Evolutionary conservation across 2,797 vertebrate genomes (phyloP).

Genomic region (Phataginus tricuspis): DNA sequence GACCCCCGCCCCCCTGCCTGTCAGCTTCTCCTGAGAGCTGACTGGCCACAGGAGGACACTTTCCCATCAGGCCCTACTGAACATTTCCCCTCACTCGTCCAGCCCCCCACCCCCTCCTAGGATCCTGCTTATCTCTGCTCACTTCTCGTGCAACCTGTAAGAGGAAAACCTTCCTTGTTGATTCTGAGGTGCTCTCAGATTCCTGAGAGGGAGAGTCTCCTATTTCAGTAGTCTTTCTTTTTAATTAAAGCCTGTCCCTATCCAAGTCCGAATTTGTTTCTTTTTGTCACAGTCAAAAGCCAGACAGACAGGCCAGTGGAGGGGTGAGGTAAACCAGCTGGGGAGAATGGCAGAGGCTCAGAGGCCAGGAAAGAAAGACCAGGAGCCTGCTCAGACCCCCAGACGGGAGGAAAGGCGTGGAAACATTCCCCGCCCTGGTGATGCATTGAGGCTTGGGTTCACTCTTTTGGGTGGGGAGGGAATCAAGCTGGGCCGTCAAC

Average conservation of each 20-base stretch:
- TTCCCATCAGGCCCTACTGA: neutral
- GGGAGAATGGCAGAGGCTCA: neutral
- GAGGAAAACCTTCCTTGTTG: too few species aligned
- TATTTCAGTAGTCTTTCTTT: too few species aligned
- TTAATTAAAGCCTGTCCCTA: neutral
- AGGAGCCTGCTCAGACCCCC: too few species aligned
- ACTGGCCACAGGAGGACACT: rapidly evolving
- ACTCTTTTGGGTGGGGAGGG: neutral
- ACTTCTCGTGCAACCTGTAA: neutral
- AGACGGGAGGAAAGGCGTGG: neutral
- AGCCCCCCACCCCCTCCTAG: neutral
- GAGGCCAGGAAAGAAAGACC: neutral
- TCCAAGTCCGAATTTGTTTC: neutral
- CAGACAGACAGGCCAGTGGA: too few species aligned
- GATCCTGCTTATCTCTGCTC: neutral
- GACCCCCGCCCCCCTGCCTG: neutral
- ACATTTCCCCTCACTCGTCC: too few species aligned
- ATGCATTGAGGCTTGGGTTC: too few species aligned
- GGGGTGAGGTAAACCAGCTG: too few species aligned
- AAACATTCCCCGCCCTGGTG: rapidly evolving
- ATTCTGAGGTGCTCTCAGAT: neutral
- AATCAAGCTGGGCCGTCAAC: neutral
- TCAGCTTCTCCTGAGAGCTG: neutral
- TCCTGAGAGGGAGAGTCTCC: neutral
- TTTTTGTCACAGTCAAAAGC: neutral